Percentiles rank a stretch among this genome's conserved stretches.
Conservation (phyloP, 2,113 vertebrate species). For the Variabilichromis moorii region DNA sequence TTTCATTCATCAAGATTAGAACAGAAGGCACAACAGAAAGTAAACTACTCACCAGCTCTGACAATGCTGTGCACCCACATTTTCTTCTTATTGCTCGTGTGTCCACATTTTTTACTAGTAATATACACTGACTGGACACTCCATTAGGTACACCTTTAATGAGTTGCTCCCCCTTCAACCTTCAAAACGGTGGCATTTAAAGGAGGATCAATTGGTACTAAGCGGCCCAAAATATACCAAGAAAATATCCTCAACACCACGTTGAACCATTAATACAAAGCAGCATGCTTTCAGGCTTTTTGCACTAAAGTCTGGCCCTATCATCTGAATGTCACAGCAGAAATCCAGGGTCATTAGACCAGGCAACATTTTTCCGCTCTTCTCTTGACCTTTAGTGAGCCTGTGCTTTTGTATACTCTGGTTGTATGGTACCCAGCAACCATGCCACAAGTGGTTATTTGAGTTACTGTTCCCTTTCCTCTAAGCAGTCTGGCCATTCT, state of each 20-base stretch:
- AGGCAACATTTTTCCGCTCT: background rate
- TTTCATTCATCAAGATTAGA: background rate
- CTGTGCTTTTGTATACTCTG: background rate
- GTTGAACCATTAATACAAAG: background rate
- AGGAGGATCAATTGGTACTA: background rate
- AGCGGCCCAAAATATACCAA: accelerated
- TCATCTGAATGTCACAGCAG: background rate
- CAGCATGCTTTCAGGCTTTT: background rate
- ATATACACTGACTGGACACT: background rate
- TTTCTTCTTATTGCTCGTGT: background rate
- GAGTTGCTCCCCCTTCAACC: background rate
- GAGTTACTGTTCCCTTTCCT: background rate
- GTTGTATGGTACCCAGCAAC: background rate
- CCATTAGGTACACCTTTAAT: background rate
- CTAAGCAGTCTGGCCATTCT: background rate
- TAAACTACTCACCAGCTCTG: background rate
- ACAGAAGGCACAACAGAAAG: background rate
- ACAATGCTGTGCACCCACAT: background rate
- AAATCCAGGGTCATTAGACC: background rate
- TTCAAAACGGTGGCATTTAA: background rate
- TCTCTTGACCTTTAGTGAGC: background rate
- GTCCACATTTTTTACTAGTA: background rate
- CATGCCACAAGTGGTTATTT: background rate
- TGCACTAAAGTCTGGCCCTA: background rate
- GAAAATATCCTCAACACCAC: background rate